phyloP scores from a whole-genome alignment of 1,140 invertebrate genomes.

The Musca domestica region DNA sequence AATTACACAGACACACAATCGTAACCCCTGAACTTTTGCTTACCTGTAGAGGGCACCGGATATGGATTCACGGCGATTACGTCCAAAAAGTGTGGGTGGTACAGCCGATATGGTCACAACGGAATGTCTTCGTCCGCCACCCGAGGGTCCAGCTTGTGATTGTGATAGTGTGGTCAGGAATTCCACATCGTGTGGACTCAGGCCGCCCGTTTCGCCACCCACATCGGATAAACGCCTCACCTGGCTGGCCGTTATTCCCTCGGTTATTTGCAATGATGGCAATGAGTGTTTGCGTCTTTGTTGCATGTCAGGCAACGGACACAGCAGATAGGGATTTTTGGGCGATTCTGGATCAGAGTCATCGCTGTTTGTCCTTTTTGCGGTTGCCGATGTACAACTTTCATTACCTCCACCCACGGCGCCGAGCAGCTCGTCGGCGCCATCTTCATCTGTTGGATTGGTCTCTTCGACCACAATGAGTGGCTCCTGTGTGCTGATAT shows the following conservation, averaged over 20 bases:
- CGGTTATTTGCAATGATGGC: conserved; percentile 75
- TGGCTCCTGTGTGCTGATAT: conserved; percentile 62
- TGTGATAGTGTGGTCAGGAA: conserved; percentile 65
- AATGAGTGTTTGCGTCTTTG: conserved; percentile 75
- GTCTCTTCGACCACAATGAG: conserved; percentile 79
- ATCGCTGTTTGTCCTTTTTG: conserved; percentile 45
- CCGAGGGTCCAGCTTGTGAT: conserved; percentile 55
- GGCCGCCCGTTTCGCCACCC: conserved; percentile 66
- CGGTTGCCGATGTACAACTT: conserved; percentile 27
- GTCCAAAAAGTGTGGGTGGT: conserved; percentile 70
- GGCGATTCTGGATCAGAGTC: conserved; percentile 69
- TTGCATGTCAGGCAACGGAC: conserved; percentile 67
- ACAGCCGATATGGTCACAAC: conserved; percentile 80
- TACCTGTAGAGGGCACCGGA: conserved; percentile 63
- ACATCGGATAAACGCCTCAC: conserved; percentile 74
- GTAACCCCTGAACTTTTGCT: conserved; percentile 1
- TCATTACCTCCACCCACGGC: conserved; percentile 51
- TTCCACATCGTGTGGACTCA: conserved; percentile 69
- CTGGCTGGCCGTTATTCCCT: conserved; percentile 80
- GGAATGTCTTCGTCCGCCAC: conserved; percentile 74
- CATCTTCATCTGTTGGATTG: conserved; percentile 61
- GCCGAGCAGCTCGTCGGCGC: conserved; percentile 55
- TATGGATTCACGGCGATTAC: conserved; percentile 76
- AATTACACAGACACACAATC: neutral
- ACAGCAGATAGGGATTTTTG: conserved; percentile 74